Percentiles rank a stretch among this genome's conserved stretches.
phyloP scores from a whole-genome alignment of 2,113 vertebrate species.

The Halichoerus grypus region DNA sequence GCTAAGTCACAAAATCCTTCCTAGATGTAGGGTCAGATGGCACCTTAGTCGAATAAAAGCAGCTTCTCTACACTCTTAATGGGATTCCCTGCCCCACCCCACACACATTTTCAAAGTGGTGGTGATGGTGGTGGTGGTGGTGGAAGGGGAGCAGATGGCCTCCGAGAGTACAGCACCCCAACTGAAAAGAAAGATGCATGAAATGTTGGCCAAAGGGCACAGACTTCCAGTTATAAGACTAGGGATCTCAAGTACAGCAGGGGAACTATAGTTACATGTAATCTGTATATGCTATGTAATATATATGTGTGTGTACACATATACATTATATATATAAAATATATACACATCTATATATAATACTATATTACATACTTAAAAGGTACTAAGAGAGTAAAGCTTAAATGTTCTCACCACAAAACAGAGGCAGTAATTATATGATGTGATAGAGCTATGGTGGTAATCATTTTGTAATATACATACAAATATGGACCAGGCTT shows the following conservation, averaged over 20 bases:
- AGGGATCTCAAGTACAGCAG: neutral
- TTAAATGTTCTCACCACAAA: neutral
- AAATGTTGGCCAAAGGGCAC: neutral
- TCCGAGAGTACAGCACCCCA: neutral
- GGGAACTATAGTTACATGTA: neutral
- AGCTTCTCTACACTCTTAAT: neutral
- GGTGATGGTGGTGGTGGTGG: neutral
- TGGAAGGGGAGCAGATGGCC: neutral
- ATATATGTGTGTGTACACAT: neutral
- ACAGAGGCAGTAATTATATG: neutral
- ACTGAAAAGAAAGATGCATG: neutral
- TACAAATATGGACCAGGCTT: neutral
- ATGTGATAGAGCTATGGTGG: no score
- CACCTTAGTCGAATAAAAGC: neutral
- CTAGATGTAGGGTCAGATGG: neutral
- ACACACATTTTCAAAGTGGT: neutral
- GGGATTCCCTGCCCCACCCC: neutral
- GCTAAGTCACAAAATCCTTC: neutral
- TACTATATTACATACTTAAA: neutral
- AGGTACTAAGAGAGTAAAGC: neutral
- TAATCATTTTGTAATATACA: neutral
- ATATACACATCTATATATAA: neutral
- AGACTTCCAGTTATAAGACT: neutral
- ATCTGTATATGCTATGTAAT: neutral
- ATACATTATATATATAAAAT: neutral